Base-by-base conservation (phyloP, 2,113 vertebrate species). In the Rhadina sibilatrix region DNA sequence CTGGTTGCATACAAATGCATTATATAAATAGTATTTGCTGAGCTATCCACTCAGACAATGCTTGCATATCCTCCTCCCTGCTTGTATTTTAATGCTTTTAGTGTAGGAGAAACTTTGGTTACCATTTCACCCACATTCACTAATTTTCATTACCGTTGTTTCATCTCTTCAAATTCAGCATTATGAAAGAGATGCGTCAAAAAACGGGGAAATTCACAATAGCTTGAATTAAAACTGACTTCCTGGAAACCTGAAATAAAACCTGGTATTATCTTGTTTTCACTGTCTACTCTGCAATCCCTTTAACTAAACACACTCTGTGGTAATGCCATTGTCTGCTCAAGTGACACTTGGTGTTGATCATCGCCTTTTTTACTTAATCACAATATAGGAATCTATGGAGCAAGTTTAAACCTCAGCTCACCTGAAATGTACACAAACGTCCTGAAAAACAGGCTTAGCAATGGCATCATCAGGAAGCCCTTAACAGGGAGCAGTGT, bases 391-490 rank as follows among this genome's bases (percentile, higher is more conserved):
- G 65, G 44, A 90, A 88, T 80, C 61, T 49, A 78, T 23, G 11
- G 31, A 89, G 44, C 72, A 89, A 79, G 60, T 94, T 94, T 74
- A 86, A 93, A 93, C 75, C 42, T 81, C 76, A 60, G 28, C 44
- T 74, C 47, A 30, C n/a, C 75, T 49, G 56, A 90, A 88, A 93
- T 2, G 7, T 46, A 72, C 50, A 61, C 53, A 17, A 19, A 66
- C 57, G 46, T 50, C 88, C 72, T 90, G 94, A 90, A 93, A 96
- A 96, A 96, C 87, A 94, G 4, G 66, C 90, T 90, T 63, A 64
- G 86, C 87, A 83, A 86, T 49, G n/a, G n/a, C 92, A 95, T 93
- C 93, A 93, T 72, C 72, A 80, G 54, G 82, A 94, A 95, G 54
- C 70, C 57, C 87, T 89, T 70, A 71, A n/a, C 33, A 89, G 7